These are phyloP conservation scores for Platycheirus rosarum DNA, from an alignment of 2,888 invertebrate genomes.

Conservation along the genomic window DNA sequence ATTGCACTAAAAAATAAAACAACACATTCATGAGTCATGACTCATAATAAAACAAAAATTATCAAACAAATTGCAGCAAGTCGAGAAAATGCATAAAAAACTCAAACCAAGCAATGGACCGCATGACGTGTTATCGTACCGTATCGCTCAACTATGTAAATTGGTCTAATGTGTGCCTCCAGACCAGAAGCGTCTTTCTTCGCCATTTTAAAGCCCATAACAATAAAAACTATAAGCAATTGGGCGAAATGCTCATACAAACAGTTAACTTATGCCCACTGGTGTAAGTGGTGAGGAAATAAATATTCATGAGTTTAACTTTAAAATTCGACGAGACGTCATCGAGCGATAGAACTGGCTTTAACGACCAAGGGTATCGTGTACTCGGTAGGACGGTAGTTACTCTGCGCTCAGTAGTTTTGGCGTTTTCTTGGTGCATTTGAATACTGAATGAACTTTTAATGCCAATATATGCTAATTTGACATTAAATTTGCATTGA, in stretches of 20 bases:
- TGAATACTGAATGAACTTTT: constrained; percentile 50
- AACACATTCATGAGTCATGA: constrained; percentile 48
- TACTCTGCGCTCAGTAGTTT: constrained; percentile 20
- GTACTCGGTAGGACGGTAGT: too few relatives aligned
- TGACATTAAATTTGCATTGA: constrained; percentile 26
- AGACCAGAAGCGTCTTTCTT: constrained; percentile 37
- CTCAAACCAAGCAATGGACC: constrained; percentile 7
- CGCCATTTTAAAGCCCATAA: constrained; percentile 37
- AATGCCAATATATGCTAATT: constrained; percentile 56
- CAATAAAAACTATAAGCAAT: constrained; percentile 70
- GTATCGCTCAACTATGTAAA: constrained; percentile 56
- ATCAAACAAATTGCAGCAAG: constrained; percentile 41
- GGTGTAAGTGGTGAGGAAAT: constrained; percentile 23
- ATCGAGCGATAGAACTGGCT: constrained; percentile 20
- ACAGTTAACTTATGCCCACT: constrained; percentile 21
- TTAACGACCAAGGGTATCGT: too few relatives aligned
- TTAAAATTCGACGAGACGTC: constrained; percentile 29
- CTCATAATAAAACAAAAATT: constrained; percentile 50
- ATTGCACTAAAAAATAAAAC: constrained; percentile 12
- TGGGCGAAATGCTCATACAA: constrained; percentile 42
- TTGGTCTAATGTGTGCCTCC: constrained; percentile 50
- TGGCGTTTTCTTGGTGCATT: constrained; percentile 29
- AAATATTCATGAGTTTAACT: constrained; percentile 58
- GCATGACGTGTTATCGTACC: constrained; percentile 39
- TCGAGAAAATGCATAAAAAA: constrained; percentile 55